Percentiles rank a stretch among this genome's conserved stretches.
phyloP scores from a whole-genome alignment of 1,140 invertebrate species.

The Manduca sexta region DNA sequence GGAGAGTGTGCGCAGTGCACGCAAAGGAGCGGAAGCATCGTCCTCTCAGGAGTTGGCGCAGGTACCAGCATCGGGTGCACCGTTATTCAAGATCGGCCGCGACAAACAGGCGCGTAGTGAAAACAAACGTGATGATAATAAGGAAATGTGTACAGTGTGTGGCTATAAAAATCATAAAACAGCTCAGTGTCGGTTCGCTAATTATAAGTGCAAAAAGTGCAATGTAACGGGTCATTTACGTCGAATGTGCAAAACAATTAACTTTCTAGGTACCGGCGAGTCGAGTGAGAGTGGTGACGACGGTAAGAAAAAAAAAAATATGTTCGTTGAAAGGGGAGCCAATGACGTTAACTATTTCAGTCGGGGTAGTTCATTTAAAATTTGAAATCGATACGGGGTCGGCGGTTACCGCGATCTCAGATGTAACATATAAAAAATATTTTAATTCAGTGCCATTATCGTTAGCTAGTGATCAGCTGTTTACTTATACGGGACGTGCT shows the following conservation, averaged over 20 bases:
- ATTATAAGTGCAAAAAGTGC: slow-evolving; percentile 29
- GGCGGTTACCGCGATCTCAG: slow-evolving; percentile 21
- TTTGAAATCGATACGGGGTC: slow-evolving; percentile 25
- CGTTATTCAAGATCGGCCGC: slow-evolving; percentile 1
- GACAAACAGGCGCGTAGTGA: no score
- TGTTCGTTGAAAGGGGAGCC: slow-evolving; percentile 8
- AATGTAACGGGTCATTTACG: slow-evolving; percentile 14
- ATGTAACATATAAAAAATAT: slow-evolving; percentile 6
- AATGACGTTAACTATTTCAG: slow-evolving; percentile 5
- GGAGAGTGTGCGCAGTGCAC: slow-evolving; percentile 22
- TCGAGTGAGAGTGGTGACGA: slow-evolving; percentile 9
- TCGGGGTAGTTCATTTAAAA: slow-evolving; percentile 1
- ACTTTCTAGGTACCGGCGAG: slow-evolving; percentile 5
- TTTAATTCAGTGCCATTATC: slow-evolving; percentile 12
- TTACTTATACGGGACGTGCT: slow-evolving; percentile 22
- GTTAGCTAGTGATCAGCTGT: slow-evolving; percentile 11
- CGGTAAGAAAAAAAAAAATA: slow-evolving; percentile 16
- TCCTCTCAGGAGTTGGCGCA: no score
- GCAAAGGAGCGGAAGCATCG: background rate
- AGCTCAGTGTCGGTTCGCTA: slow-evolving; percentile 20
- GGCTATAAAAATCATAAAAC: slow-evolving; percentile 18
- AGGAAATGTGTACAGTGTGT: slow-evolving; percentile 16
- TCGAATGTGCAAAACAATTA: slow-evolving; percentile 15
- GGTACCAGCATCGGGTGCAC: background rate
- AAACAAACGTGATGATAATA: background rate